Conservation (phyloP, 2,888 invertebrate species). For the Eretmocerus hayati region DNA sequence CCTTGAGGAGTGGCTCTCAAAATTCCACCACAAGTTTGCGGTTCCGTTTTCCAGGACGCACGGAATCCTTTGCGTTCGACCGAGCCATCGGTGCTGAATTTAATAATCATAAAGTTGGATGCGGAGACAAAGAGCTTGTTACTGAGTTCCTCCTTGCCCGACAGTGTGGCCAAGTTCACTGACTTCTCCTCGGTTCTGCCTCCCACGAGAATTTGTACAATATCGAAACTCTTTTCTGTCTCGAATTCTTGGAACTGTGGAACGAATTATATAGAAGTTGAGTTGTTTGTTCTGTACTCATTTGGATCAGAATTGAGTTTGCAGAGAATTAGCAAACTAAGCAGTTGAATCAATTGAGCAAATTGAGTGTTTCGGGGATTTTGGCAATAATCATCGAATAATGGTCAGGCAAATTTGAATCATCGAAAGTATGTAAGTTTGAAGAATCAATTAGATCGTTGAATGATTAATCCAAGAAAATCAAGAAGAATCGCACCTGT, state of each 20-base stretch:
- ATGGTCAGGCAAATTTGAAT: too few relatives aligned
- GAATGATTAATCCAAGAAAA: too few relatives aligned
- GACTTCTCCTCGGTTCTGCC: constrained; percentile 92
- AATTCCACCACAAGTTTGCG: constrained; percentile 84
- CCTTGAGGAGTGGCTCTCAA: constrained; percentile 81
- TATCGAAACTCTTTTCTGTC: constrained; percentile 94
- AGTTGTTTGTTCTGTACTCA: too few relatives aligned
- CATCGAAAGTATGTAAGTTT: too few relatives aligned
- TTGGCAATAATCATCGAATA: too few relatives aligned
- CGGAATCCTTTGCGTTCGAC: constrained; percentile 89
- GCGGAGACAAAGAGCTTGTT: constrained; percentile 85
- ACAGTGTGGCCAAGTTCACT: constrained; percentile 82
- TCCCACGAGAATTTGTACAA: constrained; percentile 91
- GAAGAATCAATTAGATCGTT: too few relatives aligned
- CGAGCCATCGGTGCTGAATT: constrained; percentile 90
- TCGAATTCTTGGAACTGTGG: constrained; percentile 89
- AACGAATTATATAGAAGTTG: too few relatives aligned
- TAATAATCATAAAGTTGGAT: constrained; percentile 96
- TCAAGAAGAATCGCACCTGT: too few relatives aligned
- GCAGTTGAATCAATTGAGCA: too few relatives aligned
- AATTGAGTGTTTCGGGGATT: too few relatives aligned
- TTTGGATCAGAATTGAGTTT: too few relatives aligned
- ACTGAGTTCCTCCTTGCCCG: constrained; percentile 82
- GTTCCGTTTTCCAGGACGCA: constrained; percentile 91
- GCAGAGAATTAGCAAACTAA: too few relatives aligned